Base-by-base conservation (phyloP, 2,888 invertebrate species). In the Brassicogethes aeneus region DNA sequence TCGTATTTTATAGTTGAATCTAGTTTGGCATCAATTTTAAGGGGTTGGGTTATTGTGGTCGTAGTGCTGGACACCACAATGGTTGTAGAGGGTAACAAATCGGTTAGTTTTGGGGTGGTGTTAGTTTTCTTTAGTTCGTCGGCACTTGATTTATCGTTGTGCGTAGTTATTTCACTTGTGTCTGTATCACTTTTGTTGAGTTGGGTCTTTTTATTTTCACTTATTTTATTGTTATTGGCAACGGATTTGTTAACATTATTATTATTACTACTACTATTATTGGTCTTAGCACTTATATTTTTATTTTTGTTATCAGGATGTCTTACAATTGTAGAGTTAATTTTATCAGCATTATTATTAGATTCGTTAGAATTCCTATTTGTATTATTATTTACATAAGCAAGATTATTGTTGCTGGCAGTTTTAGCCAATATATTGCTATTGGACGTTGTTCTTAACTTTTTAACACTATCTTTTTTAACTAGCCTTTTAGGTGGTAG, bases 31-130 rank as follows among this genome's bases (percentile, higher is more conserved):
- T 68, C 66, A 23, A 68, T 66, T 43, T 66, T 64, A 37, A 69
- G 45, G 1, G 69, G 68, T 52, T 67, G 59, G 2, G 67, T 64
- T 2, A 63, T 66, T 3, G 69, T 66, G 15, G 56, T 57, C 2
- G 68, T 65, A 10, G 68, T 68, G 39, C 61, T 64, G 5, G 68
- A 61, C 2, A 68, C 65, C 2, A 68, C 65, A 2, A 64, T 53
- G 8, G 60, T 59, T 2, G 63, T 54, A 3, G 61, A 58, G 17
- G 62, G 59, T 55, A 52, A 40, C 2, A 55, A 36, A 16, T 50
- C 55, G 3, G 50, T 42, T n/a, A 57, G 40, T 37, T 48, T 54
- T 7, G 45, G 39, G 2, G 40, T 10, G 12, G 43, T 45, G 34
- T 42, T 45, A 8, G 44, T 34, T 34, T 44, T 42, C 44, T 44